Base-by-base conservation (phyloP, 2,113 vertebrate species). In the Melanocharis versteri region DNA sequence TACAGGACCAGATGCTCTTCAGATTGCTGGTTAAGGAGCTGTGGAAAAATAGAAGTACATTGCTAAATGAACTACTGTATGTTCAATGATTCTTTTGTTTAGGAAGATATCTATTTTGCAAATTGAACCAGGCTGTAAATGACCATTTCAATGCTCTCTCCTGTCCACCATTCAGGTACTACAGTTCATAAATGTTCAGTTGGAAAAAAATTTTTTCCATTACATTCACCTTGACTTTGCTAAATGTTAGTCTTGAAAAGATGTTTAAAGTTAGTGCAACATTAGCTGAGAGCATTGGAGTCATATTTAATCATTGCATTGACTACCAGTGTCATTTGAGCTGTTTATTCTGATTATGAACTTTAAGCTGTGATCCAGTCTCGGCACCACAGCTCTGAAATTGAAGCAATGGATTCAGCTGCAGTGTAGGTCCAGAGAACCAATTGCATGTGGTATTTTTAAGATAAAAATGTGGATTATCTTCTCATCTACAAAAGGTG, bases 291-390 rank as follows among this genome's bases (percentile, higher is more conserved):
- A 92, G 61, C 53, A 47, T 45, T 37, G 92, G 83, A 94, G 95
- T 93, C 85, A 91, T 83, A 83, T 93, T 96, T 96, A 91, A 94
- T 93, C 88, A 86, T 31, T n/a, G 84, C 22, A 85, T 85, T 89
- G 92, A 78, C 64, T 66, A 88, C 28, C 40, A 68, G 85, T 91
- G 65, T 56, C 51, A 93, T 89, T 78, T 69, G 97, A 96, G 65
- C 72, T 95, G 96, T 92, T 97, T 96, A 89, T 90, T 93, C 50
- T 95, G 66, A 77, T 94, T 94, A 93, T 78, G 90, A 97, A 96
- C 90, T 97, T 97, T 91, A 95, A 95, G 10, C 39, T 39, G 23
- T 31, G 51, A 76, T 91, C 48, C 60, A 90, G 89, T 37, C 50
- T 23, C 42, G 89, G 58, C 24, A 16, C 47, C 30, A 18, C 64